Evolutionary conservation across 2,888 invertebrate species (phyloP).

Genomic region (Willowsia nigromaculata): DNA sequence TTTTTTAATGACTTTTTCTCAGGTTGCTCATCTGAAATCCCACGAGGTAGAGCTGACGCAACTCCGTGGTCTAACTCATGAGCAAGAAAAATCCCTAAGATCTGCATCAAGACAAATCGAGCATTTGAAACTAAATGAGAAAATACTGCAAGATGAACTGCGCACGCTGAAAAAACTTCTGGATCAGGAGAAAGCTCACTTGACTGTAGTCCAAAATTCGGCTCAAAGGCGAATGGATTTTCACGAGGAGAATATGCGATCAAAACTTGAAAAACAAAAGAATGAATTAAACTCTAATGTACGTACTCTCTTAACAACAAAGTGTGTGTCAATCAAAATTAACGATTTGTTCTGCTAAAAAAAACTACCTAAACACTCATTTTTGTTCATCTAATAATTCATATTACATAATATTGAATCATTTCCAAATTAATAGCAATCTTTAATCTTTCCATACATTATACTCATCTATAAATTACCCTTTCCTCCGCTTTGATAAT

Average conservation of each 20-base stretch:
- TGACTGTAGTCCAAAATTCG: conserved; percentile 76
- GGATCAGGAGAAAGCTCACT: conserved; percentile 81
- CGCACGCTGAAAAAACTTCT: conserved; percentile 79
- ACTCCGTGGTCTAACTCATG: conserved; percentile 83
- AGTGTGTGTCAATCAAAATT: background rate
- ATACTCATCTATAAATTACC: too few relatives aligned
- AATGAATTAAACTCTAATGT: conserved; percentile 80
- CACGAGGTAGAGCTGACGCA: conserved; percentile 84
- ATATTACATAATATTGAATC: too few relatives aligned
- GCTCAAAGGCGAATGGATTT: conserved; percentile 77
- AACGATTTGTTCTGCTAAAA: background rate
- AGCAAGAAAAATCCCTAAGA: conserved; percentile 83
- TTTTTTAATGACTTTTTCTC: conserved; percentile 40
- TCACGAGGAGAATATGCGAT: conserved; percentile 78
- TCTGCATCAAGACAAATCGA: conserved; percentile 83
- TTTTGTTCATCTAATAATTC: too few relatives aligned
- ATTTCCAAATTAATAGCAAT: too few relatives aligned
- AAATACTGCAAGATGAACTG: conserved; percentile 82
- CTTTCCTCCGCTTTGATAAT: too few relatives aligned
- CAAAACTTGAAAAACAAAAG: conserved; percentile 81
- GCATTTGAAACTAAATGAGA: conserved; percentile 83
- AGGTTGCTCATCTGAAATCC: conserved; percentile 83
- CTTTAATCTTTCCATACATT: too few relatives aligned
- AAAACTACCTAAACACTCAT: too few relatives aligned
- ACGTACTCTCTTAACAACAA: background rate